Evolutionary conservation across 2,113 vertebrate species (phyloP).

Genomic region (Oxyura jamaicensis): DNA sequence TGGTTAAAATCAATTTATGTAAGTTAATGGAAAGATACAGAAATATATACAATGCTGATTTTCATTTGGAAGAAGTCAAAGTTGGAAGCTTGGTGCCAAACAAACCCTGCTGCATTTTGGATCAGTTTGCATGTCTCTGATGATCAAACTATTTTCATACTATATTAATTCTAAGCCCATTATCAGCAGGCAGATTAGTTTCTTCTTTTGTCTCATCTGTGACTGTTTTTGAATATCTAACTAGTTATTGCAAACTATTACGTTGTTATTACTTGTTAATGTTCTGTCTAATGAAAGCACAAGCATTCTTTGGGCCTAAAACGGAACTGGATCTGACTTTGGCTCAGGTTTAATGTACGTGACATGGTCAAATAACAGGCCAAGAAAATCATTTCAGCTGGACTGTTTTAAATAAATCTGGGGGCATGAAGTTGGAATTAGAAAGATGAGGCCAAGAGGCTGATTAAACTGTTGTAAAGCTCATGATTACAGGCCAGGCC

Average conservation of each 20-base stretch:
- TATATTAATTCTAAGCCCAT: background rate
- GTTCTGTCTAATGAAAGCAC: background rate
- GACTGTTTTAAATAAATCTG: constrained; percentile 12
- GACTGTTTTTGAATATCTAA: background rate
- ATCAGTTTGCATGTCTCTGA: background rate
- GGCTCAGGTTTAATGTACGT: background rate
- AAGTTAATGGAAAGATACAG: background rate
- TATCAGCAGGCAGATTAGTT: background rate
- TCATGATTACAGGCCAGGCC: background rate
- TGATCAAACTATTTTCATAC: background rate
- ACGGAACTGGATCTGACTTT: constrained; percentile 30
- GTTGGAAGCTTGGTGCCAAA: constrained; percentile 2
- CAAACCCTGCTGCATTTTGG: background rate
- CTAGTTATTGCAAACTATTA: constrained; percentile 16
- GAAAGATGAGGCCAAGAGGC: background rate
- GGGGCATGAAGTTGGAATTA: background rate
- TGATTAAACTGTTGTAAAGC: background rate
- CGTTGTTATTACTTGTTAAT: constrained; percentile 16
- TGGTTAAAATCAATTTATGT: background rate
- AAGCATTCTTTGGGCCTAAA: constrained; percentile 19
- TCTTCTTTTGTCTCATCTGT: constrained; percentile 4
- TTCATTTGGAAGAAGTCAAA: constrained; percentile 19
- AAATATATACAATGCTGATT: background rate
- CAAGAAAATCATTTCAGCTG: constrained; percentile 21
- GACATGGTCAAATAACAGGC: background rate